A percentile compares a stretch with the other conserved stretches of the same genome.
These are phyloP conservation scores for Drosophila falleni DNA, from an alignment of 2,888 invertebrate species.

Conservation along the genomic window DNA sequence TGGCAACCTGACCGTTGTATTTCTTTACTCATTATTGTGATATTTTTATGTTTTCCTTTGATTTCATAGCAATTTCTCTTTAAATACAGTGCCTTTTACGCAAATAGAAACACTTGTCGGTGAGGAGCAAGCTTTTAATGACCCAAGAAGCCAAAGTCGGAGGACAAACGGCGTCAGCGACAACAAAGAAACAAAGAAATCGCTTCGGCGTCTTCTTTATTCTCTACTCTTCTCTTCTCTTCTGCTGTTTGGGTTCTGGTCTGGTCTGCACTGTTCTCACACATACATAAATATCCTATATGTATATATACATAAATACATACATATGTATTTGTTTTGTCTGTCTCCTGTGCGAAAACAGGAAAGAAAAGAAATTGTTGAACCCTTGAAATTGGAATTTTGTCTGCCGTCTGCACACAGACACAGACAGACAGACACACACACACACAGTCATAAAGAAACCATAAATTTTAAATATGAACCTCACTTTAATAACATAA, in stretches of 20 bases:
- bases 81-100: constrained; percentile 10
- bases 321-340: constrained; percentile 27
- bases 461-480: neutral
- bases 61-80: constrained; percentile 41
- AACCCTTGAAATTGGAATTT: constrained; percentile 57
- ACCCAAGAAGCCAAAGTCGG: constrained; percentile 51
- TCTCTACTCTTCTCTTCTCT: neutral
- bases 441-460: constrained; percentile 6
- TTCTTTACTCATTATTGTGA: constrained; percentile 1
- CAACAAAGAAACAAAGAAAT: constrained; percentile 62
- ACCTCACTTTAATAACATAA: neutral
- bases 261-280: constrained; percentile 17
- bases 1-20: too few species aligned
- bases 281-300: neutral
- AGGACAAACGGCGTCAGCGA: constrained; percentile 39
- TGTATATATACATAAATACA: neutral
- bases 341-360: constrained; percentile 57
- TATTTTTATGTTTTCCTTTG: constrained; percentile 49
- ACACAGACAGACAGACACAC: neutral
- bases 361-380: constrained; percentile 69
- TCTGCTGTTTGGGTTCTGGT: constrained; percentile 39
- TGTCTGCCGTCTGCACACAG: constrained; percentile 18
- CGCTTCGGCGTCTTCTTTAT: constrained; percentile 26
- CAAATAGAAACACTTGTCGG: constrained; percentile 46
- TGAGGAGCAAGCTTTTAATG: constrained; percentile 48